These are phyloP conservation scores for Syngnathoides biaculeatus DNA, from an alignment of 2,113 vertebrate species.

Conservation along the genomic window DNA sequence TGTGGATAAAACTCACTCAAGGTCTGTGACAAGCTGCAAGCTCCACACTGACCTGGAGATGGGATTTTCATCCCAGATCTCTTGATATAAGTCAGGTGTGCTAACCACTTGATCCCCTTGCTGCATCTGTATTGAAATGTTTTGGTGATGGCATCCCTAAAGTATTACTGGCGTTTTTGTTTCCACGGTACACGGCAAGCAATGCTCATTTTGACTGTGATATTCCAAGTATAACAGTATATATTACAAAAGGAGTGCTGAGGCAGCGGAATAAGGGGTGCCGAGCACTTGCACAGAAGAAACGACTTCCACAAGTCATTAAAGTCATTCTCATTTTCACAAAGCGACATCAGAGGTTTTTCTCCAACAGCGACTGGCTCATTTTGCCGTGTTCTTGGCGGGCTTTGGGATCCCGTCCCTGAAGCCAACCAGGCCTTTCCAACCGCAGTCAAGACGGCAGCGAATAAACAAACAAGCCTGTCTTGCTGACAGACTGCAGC, in stretches of 20 bases:
- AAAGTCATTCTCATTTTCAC: conserved; percentile 45
- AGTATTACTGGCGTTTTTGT: too few relatives aligned
- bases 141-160: too few relatives aligned
- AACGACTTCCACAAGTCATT: not conserved
- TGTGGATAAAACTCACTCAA: too few relatives aligned
- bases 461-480: conserved; percentile 33
- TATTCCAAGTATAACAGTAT: too few relatives aligned
- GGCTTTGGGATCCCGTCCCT: conserved; percentile 42
- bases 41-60: too few relatives aligned
- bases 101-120: too few relatives aligned
- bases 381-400: conserved; percentile 38
- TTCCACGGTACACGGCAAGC: too few relatives aligned
- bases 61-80: too few relatives aligned
- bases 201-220: too few relatives aligned
- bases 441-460: conserved; percentile 27
- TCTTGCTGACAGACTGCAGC: conserved; percentile 11
- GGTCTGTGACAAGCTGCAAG: too few relatives aligned
- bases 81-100: too few relatives aligned
- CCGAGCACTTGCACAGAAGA: not conserved
- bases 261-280: not conserved
- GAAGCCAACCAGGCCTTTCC: conserved; percentile 42
- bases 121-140: too few relatives aligned
- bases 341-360: conserved; percentile 42
- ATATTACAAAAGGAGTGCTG: not conserved
- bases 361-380: conserved; percentile 30